A percentile compares a stretch with the other conserved stretches of the same genome.
Evolutionary conservation across 2,797 vertebrate genomes (phyloP).

Genomic region (Dromococcyx pavoninus): DNA sequence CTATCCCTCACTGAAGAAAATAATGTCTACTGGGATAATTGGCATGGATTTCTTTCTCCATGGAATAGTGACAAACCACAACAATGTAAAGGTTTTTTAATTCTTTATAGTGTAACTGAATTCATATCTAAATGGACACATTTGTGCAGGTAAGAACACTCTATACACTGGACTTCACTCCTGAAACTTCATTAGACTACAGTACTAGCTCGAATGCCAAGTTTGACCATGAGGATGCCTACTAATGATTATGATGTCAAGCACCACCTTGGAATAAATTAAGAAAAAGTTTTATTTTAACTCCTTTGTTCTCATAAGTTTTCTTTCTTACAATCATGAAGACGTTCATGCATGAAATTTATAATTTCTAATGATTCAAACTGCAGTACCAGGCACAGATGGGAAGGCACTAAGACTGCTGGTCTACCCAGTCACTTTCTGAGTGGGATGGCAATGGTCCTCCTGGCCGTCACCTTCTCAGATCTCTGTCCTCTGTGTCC

Average conservation of each 20-base stretch:
- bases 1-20: background rate
- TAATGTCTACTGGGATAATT: background rate
- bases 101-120: background rate
- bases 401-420: background rate
- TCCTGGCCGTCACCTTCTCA: background rate
- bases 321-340: background rate
- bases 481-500: background rate
- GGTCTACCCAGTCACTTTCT: rapidly evolving
- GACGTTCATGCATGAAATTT: background rate
- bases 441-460: background rate
- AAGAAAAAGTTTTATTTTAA: background rate
- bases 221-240: background rate
- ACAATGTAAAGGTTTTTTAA: background rate
- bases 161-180: background rate
- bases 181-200: background rate
- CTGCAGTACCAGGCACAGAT: background rate
- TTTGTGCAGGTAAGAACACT: background rate
- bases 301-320: background rate
- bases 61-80: background rate
- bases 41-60: background rate
- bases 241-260: background rate
- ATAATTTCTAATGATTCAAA: background rate
- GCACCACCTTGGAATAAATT: background rate
- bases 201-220: background rate
- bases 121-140: background rate